Evolutionary conservation across 2,888 invertebrate species (phyloP).

Genomic region (Thysanoteuthis rhombus): DNA sequence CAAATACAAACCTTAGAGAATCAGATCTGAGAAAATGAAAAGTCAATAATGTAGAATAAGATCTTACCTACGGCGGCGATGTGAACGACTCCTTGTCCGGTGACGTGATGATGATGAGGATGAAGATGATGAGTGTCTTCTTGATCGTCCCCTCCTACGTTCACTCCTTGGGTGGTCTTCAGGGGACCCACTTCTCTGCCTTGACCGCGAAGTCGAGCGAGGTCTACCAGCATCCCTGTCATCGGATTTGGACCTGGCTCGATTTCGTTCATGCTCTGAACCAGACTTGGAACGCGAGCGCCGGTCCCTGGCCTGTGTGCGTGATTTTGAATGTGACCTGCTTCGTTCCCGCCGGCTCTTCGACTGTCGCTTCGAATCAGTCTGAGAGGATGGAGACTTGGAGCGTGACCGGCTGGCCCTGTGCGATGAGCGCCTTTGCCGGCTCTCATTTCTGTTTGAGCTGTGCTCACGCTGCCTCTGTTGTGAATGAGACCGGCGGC

Average conservation of each 20-base stretch:
- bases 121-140: conserved; percentile 18
- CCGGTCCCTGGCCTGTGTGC: background rate
- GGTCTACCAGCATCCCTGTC: background rate
- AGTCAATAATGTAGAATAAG: background rate
- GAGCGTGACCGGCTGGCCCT: background rate
- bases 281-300: background rate
- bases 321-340: conserved; percentile 25
- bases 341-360: background rate
- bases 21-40: background rate
- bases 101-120: conserved; percentile 25
- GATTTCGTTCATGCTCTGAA: background rate
- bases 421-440: conserved; percentile 1
- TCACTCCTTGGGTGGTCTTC: background rate
- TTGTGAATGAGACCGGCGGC: conserved; percentile 23
- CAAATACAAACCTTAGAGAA: too few species aligned
- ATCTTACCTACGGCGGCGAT: conserved; percentile 19
- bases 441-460: conserved; percentile 22
- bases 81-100: background rate
- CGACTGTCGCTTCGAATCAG: background rate
- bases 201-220: conserved; percentile 22
- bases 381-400: background rate
- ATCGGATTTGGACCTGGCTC: background rate
- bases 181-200: conserved; percentile 1
- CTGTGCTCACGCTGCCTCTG: conserved; percentile 30
- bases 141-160: conserved; percentile 15